Evolutionary conservation across 2,113 vertebrate genomes (phyloP).

Genomic region (Dolichotis patagonum): DNA sequence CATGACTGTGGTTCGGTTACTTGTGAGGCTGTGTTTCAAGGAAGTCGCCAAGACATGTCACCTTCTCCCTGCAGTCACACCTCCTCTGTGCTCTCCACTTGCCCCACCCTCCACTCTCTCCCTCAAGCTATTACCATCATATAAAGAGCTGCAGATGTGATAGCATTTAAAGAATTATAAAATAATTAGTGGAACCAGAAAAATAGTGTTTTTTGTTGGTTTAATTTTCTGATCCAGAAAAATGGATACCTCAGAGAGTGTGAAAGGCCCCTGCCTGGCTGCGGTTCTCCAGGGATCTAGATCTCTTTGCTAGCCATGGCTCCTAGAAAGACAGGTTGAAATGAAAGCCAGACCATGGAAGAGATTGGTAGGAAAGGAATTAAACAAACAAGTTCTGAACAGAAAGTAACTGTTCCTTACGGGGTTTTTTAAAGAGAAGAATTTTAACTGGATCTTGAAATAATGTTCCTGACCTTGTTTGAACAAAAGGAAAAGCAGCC

Average conservation of each 20-base stretch:
- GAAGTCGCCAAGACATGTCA: not conserved
- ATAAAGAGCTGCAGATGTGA: not conserved
- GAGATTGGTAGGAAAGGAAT: conserved; percentile 34
- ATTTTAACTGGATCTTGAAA: conserved; percentile 71
- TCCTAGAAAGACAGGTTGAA: not conserved
- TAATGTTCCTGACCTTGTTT: conserved; percentile 65
- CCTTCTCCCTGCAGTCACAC: not conserved
- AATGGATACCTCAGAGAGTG: too few species aligned
- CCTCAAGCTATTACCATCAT: not conserved
- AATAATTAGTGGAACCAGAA: not conserved
- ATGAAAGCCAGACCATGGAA: conserved; percentile 5
- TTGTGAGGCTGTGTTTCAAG: not conserved
- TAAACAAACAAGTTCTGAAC: conserved; percentile 62
- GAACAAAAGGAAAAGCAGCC: conserved; percentile 43
- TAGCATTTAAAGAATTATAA: not conserved
- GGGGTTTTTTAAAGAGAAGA: conserved; percentile 64
- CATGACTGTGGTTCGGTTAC: not conserved
- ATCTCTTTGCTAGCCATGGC: not conserved
- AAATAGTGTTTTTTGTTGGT: not conserved
- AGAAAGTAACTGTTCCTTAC: conserved; percentile 58
- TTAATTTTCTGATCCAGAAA: not conserved
- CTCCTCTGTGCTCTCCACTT: not conserved
- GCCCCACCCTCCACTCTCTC: not conserved
- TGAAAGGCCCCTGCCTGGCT: not conserved
- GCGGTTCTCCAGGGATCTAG: not conserved